A percentile compares a stretch with the other conserved stretches of the same genome.
Evolutionary conservation across 2,888 invertebrate genomes (phyloP).

Genomic region (Synanthedon vespiformis): DNA sequence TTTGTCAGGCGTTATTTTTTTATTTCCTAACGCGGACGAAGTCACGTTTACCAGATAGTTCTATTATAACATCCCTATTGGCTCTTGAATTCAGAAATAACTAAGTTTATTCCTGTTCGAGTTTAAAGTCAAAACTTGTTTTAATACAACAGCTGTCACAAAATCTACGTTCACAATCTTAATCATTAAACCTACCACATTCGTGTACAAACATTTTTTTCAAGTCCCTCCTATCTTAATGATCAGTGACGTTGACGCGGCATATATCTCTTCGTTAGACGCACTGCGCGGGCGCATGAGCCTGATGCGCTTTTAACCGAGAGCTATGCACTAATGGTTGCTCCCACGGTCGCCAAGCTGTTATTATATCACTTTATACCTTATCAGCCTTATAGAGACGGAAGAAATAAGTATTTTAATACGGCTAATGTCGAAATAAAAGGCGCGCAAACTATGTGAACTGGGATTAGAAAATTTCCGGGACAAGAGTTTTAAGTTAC

Average conservation of each 20-base stretch:
- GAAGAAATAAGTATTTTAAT: constrained; percentile 3
- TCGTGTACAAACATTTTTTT: constrained; percentile 15
- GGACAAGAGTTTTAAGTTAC: background rate
- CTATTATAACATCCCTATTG: too few relatives aligned
- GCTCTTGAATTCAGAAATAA: too few relatives aligned
- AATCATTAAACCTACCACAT: constrained; percentile 5
- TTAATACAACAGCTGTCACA: background rate
- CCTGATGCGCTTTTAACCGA: constrained; percentile 46
- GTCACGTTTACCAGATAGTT: too few relatives aligned
- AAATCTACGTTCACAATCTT: background rate
- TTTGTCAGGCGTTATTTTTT: too few relatives aligned
- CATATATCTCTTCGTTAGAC: background rate
- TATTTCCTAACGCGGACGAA: too few relatives aligned
- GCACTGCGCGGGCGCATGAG: background rate
- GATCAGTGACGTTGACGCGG: constrained; percentile 18
- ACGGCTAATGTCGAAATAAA: background rate
- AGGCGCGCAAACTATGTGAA: background rate
- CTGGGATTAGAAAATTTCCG: background rate
- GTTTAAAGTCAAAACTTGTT: background rate
- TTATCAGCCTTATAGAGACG: constrained; percentile 3
- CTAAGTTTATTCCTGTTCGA: too few relatives aligned
- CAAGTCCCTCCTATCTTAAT: constrained; percentile 23
- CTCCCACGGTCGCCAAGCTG: constrained; percentile 31
- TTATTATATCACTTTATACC: constrained; percentile 20
- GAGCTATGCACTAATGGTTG: constrained; percentile 11